Evolutionary conservation across 2,797 vertebrate species (phyloP), one percentile per base, ranked within the genome.

Genomic region (Luscinia luscinia): DNA sequence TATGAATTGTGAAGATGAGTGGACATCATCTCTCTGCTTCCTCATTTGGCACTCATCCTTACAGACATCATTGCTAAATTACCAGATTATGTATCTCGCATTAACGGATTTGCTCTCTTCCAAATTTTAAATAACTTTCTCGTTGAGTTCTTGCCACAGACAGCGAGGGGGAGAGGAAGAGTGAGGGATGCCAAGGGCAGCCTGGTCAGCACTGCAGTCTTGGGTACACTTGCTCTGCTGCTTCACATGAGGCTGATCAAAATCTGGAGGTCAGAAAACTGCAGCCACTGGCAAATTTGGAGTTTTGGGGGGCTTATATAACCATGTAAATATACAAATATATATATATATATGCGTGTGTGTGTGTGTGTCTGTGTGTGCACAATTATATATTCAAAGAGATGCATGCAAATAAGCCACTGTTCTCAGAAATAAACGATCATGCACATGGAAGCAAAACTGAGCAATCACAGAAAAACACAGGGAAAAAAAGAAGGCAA

Each of bases 101-200:
- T 97, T 98, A 98, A 97, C 89, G 38, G 96, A 95, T 97, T 97
- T 94, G 94, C 95, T 97, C 94, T 93, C 97, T 97, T 97, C 97
- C 97, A 98, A 97, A 97, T 98, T 97, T 98, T 97, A 98, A 98
- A 97, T 98, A 97, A 98, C 97, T 98, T 98, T 98, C 96, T 94
- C 66, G 40, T 94, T 69, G 95, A 98, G 96, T 97, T 97, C 94
- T 92, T 78, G 64, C 91, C 76, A 41, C 3, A 2, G 66, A 89
- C 84, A 91, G 89, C 0, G 12, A 85, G 76, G 55, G 88, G 90
- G 69, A 91, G 66, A 84, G 68, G 78, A 90, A 69, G 82, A 73
- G 82, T 2, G 22, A 80, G 79, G 79, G 93, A 90, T 98, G 97
- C 95, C 97, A 98, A 97, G 93, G 95, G 90, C 95, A 96, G 85